Evolutionary conservation across 1,140 invertebrate species (phyloP).

Genomic region (Drosophila grimshawi): DNA sequence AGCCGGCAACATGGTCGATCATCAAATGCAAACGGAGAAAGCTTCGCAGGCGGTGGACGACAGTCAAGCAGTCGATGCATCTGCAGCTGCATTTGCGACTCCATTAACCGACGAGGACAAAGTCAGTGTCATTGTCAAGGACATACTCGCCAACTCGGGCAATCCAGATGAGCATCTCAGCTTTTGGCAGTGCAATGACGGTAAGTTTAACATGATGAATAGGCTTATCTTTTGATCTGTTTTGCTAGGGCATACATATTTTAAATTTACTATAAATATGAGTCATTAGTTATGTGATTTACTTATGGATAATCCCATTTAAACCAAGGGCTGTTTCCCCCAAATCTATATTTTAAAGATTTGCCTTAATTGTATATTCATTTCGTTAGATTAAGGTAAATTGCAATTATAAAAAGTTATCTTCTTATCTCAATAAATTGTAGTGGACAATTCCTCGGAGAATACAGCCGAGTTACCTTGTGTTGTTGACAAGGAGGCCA

Average conservation of each 20-base stretch:
- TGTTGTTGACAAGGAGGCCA: background rate
- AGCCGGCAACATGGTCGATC: slow-evolving; percentile 45
- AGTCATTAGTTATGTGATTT: too few species aligned
- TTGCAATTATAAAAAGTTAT: too few species aligned
- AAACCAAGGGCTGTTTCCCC: too few species aligned
- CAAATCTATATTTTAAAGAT: too few species aligned
- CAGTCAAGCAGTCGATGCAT: background rate
- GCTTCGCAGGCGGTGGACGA: background rate
- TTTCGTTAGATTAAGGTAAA: too few species aligned
- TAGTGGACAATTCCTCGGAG: slow-evolving; percentile 68
- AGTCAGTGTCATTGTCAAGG: slow-evolving; percentile 73
- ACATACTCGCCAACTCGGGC: slow-evolving; percentile 62
- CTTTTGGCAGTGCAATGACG: slow-evolving; percentile 66
- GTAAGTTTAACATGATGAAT: slow-evolving; percentile 38
- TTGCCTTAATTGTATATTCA: too few species aligned
- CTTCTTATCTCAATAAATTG: background rate
- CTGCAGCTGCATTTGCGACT: background rate
- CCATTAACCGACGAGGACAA: slow-evolving; percentile 61
- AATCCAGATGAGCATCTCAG: slow-evolving; percentile 63
- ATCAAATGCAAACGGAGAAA: slow-evolving; percentile 65
- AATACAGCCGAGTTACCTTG: slow-evolving; percentile 20
- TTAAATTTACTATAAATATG: too few species aligned
- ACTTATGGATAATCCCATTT: too few species aligned
- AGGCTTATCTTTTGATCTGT: too few species aligned
- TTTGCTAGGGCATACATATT: too few species aligned